Conservation (phyloP, 2,113 vertebrate species). For the Urocolius indicus region DNA sequence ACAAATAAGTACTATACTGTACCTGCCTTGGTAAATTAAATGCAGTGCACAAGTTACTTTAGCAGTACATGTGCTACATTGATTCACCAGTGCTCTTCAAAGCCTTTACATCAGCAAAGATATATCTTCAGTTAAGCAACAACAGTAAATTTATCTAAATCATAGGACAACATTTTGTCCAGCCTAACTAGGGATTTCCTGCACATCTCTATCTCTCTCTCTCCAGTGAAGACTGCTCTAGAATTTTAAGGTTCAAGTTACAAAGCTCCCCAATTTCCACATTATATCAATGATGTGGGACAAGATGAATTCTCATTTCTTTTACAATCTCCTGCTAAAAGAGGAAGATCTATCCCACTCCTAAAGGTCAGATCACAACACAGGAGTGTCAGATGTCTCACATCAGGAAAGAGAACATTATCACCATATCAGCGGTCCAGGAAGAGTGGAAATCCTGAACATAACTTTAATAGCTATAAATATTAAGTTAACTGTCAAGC, state of each 20-base stretch:
- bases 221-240: not conserved
- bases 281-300: not conserved
- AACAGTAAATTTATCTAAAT: not conserved
- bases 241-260: not conserved
- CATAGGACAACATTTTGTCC: not conserved
- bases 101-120: not conserved
- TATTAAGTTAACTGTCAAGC: not conserved
- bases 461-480: not conserved
- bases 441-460: not conserved
- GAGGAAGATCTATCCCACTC: not conserved
- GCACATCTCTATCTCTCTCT: not conserved
- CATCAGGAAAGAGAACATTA: fast-evolving
- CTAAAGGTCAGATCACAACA: not conserved
- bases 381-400: not conserved
- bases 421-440: not conserved
- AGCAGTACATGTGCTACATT: not conserved
- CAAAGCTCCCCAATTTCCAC: not conserved
- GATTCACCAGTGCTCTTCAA: not conserved
- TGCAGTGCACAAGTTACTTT: not conserved
- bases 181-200: not conserved
- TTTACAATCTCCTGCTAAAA: not conserved
- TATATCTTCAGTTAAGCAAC: not conserved
- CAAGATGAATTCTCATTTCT: not conserved
- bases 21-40: not conserved
- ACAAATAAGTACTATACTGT: not conserved